Evolutionary conservation across 1,140 invertebrate species (phyloP).

Genomic region (Drosophila repletoides): DNA sequence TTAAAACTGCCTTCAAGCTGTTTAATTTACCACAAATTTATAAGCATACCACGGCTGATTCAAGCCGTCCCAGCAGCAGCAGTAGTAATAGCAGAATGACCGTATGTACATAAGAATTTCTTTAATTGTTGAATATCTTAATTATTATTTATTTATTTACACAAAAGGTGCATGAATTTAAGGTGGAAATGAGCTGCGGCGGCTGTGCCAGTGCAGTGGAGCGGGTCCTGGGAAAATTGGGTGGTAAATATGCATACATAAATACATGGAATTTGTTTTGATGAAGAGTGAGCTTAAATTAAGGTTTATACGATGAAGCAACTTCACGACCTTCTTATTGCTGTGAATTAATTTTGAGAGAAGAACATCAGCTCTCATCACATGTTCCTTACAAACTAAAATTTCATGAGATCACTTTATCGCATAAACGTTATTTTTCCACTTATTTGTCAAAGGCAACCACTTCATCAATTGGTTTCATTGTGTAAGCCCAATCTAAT

Average conservation of each 20-base stretch:
- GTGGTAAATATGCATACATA: slow-evolving; percentile 83
- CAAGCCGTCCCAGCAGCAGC: slow-evolving; percentile 52
- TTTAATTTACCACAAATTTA: slow-evolving; percentile 74
- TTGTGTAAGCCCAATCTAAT: no score
- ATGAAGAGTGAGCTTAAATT: background rate
- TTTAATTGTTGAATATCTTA: slow-evolving; percentile 1
- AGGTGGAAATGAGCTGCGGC: slow-evolving; percentile 95
- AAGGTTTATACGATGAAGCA: background rate
- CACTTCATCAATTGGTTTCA: no score
- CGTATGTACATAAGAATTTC: slow-evolving; percentile 36
- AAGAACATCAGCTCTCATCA: no score
- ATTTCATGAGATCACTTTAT: no score
- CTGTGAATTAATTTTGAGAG: no score
- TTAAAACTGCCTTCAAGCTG: slow-evolving; percentile 56
- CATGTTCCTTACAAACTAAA: no score
- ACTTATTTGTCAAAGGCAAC: no score
- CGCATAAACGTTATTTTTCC: no score
- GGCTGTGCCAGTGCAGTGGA: slow-evolving; percentile 93
- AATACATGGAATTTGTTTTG: background rate
- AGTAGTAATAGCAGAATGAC: slow-evolving; percentile 63
- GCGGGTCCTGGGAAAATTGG: slow-evolving; percentile 89
- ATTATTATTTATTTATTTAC: background rate
- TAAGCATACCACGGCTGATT: slow-evolving; percentile 57
- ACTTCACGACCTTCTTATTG: no score
- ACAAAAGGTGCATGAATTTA: slow-evolving; percentile 91